Evolutionary conservation across 2,888 invertebrate genomes (phyloP).

Genomic region (Epistrophe grossulariae): DNA sequence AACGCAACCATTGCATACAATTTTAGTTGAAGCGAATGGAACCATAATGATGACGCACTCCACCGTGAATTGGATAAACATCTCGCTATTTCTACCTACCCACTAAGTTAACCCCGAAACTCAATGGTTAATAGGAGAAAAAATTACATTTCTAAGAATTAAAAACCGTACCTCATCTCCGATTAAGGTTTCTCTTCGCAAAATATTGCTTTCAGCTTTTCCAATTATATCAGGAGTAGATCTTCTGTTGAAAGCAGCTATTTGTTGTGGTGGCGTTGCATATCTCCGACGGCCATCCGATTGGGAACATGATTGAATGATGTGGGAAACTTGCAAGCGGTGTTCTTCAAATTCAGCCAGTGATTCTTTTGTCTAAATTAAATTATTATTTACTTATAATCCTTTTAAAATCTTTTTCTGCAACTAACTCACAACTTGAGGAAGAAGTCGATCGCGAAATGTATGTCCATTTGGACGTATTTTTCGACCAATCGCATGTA

Average conservation of each 20-base stretch:
- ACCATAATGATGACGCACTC: too few species aligned
- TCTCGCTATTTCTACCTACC: too few species aligned
- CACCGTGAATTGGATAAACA: too few species aligned
- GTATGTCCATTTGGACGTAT: constrained; percentile 84
- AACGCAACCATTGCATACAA: too few species aligned
- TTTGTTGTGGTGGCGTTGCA: constrained; percentile 95
- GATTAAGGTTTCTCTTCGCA: constrained; percentile 88
- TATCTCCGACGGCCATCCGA: constrained; percentile 91
- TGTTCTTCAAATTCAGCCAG: constrained; percentile 93
- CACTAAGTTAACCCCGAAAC: not conserved
- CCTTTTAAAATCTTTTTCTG: not conserved
- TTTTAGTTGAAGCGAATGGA: too few species aligned
- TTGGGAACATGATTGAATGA: constrained; percentile 93
- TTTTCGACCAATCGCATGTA: constrained; percentile 86
- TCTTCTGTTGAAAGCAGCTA: constrained; percentile 93
- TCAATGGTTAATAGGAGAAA: not conserved
- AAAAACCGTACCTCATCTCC: constrained; percentile 88
- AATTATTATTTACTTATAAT: not conserved
- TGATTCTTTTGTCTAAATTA: constrained; percentile 86
- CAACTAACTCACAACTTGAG: constrained; percentile 82
- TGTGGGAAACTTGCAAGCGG: constrained; percentile 92
- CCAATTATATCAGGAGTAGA: constrained; percentile 89
- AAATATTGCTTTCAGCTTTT: constrained; percentile 86
- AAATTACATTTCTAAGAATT: not conserved
- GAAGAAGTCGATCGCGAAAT: constrained; percentile 88